Base-by-base conservation (phyloP, 1,140 invertebrate genomes). In the Drosophila erecta region DNA sequence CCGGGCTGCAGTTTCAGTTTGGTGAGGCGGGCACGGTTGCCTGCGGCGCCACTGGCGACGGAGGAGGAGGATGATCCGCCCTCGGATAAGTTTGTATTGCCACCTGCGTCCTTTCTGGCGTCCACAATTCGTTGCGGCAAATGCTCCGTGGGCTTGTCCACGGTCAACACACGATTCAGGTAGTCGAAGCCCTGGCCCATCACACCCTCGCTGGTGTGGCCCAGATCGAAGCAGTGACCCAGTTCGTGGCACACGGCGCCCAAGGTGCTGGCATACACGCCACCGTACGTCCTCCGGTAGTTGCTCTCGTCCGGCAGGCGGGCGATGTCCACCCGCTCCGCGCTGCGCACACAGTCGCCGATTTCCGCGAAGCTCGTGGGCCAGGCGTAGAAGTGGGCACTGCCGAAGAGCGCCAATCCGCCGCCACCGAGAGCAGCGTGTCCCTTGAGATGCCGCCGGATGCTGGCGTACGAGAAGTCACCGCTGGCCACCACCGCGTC, bases 131-230 rank as follows among this genome's bases (percentile, higher is more conserved):
- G 93, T 90, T 93, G 93, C 85, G 79, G 92, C 92, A 92, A 92
- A 93, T 93, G 93, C 93, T 79, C 92, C 37, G 79, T 93, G 72
- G 92, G 93, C 76, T 94, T 93, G 12, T 93, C 93, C 30, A 94
- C 93, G n/a, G 95, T 93, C 83, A 95, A 96, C 61, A 96, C 96
- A 81, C 94, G 94, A 93, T 95, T 96, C 46, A 96, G 95, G 87
- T 98, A 96, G 92, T 98, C 97, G 92, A 99, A 98, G 14, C 97
- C 98, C 83, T 97, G 94, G 14, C 97, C 97, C 98, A 99, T 99
- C 47, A 99, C 97, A 7, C 98, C 98, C 74, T 96, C 94, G 73
- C 95, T 94, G 1, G 97, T 97, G 92, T 99, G 98, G 0, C 97
- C 98, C 37, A 99, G 94, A 93, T 99, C 97, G 92, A 99, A 98